Evolutionary conservation across 2,888 invertebrate species (phyloP), one percentile per base, ranked within the genome.

Genomic region (Ophion costatus): DNA sequence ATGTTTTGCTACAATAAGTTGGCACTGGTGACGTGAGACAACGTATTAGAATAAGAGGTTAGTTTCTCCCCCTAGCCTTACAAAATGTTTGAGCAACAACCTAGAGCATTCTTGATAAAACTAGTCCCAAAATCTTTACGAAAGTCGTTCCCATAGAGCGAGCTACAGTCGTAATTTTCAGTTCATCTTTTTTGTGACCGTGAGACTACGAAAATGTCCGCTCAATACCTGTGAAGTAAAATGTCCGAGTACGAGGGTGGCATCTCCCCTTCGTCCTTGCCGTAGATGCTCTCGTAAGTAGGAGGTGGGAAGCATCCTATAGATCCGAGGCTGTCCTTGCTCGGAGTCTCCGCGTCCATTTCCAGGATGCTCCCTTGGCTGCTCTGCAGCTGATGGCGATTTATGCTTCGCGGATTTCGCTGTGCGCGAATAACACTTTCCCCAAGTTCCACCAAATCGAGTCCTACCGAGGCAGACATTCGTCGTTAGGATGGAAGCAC

Each of bases 241-340:
- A 93, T 92, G 51, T 93, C 93, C 1, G 93, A 93, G 71, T 93
- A 93, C 9, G 93, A 93, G 0, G 93, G 93, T 2, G 93, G 93
- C 91, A 93, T 91, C 0, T 92, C 92, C 4, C 88, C 87, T 11
- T 93, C 92, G 14, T 93, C 93, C 73, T 93, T 93, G 4, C 94
- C 94, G 85, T 95, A 95, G 80, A 95, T 94, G 83, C 95, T 94
- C 73, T 95, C 95, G 89, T 95, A 95, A 0, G 94, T 94, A 0
- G 95, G 95, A 0, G 95, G 95, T 3, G 94, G 94, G 63, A 94
- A 93, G 56, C 94, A 94, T 0, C 94, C 94, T 20, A 94, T 91
- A 0, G 95, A 95, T 6, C 92, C 92, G 42, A 94, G 92, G 64
- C 94, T 93, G 10, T 95, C 95, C 85, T 95, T 95, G 89, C 95